Conservation (phyloP, 1,140 invertebrate species). For the Stenopsyche tienmushanensis region DNA sequence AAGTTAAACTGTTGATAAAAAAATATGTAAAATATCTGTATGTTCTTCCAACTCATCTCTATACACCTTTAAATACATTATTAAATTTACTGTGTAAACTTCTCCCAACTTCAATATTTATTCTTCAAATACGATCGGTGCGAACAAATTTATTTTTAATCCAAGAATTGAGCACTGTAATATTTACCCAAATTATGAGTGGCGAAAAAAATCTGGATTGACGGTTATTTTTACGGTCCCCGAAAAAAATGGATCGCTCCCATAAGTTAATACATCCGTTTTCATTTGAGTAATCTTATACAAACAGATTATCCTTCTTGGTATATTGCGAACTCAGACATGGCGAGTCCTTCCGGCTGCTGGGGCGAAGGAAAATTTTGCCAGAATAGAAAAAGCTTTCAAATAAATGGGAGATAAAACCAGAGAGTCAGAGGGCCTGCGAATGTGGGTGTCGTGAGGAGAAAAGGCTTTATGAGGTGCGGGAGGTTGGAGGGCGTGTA, state of each 20-base stretch:
- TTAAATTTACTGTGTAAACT: too few species aligned
- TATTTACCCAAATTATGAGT: too few species aligned
- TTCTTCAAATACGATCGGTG: too few species aligned
- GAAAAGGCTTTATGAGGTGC: not conserved
- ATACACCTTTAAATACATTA: too few species aligned
- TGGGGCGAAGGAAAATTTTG: slow-evolving; percentile 7
- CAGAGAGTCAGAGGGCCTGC: slow-evolving; percentile 29
- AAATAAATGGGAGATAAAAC: slow-evolving; percentile 39
- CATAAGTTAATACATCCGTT: slow-evolving; percentile 34
- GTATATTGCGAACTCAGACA: slow-evolving; percentile 26
- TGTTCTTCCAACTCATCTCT: too few species aligned
- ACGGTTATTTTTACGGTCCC: too few species aligned
- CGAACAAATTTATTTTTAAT: too few species aligned
- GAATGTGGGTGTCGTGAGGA: not conserved
- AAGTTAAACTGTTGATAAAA: too few species aligned
- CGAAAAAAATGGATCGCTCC: slow-evolving; percentile 22
- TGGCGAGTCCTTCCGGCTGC: slow-evolving; percentile 10
- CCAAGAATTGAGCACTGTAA: too few species aligned
- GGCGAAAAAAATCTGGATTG: too few species aligned
- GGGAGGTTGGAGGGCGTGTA: not conserved
- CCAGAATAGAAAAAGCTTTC: slow-evolving; percentile 38
- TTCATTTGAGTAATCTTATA: slow-evolving; percentile 35
- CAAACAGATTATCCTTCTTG: slow-evolving; percentile 36
- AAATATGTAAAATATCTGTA: too few species aligned
- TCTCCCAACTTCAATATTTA: too few species aligned